Percentiles rank a stretch among this genome's conserved stretches.
These are phyloP conservation scores for Drosophila formosana DNA, from an alignment of 2,888 invertebrate species.

Conservation along the genomic window DNA sequence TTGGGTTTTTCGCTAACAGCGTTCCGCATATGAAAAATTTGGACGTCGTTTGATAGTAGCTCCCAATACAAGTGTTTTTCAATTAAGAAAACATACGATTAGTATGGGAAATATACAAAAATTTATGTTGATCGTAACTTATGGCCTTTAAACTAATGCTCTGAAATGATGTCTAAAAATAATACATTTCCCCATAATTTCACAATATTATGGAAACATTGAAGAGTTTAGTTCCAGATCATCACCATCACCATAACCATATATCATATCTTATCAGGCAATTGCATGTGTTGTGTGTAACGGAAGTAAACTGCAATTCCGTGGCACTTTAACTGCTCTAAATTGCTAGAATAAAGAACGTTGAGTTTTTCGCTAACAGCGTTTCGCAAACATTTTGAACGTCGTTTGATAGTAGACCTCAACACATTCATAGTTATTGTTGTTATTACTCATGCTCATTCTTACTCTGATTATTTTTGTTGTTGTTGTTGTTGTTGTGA, in stretches of 20 bases:
- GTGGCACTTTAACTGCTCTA: conserved; percentile 30
- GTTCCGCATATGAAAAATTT: conserved; percentile 40
- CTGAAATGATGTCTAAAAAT: too few relatives aligned
- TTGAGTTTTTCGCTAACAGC: conserved; percentile 77
- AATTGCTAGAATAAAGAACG: conserved; percentile 53
- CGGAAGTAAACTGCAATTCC: conserved; percentile 35
- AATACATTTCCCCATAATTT: too few relatives aligned
- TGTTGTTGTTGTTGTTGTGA: conserved; percentile 11
- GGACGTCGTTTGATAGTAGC: conserved; percentile 75
- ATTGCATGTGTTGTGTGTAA: conserved; percentile 22
- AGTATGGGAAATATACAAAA: too few relatives aligned
- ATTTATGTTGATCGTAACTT: too few relatives aligned
- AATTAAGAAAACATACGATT: background rate
- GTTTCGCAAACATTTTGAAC: conserved; percentile 54
- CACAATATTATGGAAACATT: too few relatives aligned
- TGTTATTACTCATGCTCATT: conserved; percentile 10
- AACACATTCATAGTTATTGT: conserved; percentile 43
- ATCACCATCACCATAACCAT: too few relatives aligned
- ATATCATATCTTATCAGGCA: conserved; percentile 25
- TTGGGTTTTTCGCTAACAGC: conserved; percentile 75
- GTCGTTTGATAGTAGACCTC: conserved; percentile 75
- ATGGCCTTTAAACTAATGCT: too few relatives aligned
- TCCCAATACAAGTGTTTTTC: conserved; percentile 45
- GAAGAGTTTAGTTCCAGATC: too few relatives aligned
- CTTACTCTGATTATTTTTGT: background rate